Evolutionary conservation across 2,797 vertebrate genomes (phyloP).

Genomic region (Melanotaenia trifasciata): DNA sequence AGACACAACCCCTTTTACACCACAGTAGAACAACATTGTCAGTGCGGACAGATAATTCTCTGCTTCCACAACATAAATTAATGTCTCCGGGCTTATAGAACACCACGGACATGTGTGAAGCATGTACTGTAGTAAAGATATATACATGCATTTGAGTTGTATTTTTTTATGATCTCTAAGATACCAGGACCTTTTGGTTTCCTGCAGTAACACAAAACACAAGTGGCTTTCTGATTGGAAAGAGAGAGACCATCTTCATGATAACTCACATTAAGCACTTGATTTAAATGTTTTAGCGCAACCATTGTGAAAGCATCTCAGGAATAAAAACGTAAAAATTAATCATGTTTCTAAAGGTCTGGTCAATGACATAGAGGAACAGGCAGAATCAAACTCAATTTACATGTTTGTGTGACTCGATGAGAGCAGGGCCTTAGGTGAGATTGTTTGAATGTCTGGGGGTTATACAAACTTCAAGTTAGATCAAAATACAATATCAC

Average conservation of each 20-base stretch:
- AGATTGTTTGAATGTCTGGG: background rate
- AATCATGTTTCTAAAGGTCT: background rate
- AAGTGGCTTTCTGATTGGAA: background rate
- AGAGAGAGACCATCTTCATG: background rate
- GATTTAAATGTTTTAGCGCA: constrained; percentile 5
- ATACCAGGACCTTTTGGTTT: background rate
- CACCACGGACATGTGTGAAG: constrained; percentile 1
- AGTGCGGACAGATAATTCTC: constrained; percentile 32
- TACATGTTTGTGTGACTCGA: background rate
- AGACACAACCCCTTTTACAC: constrained; percentile 66
- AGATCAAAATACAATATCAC: background rate
- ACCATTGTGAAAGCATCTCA: background rate
- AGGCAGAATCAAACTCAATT: background rate
- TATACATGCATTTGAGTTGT: background rate
- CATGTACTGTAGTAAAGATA: background rate
- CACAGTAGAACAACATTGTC: constrained; percentile 66
- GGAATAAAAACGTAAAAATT: constrained; percentile 7
- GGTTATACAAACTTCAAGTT: background rate
- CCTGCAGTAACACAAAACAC: background rate
- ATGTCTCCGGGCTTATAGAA: constrained; percentile 21
- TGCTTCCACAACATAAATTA: constrained; percentile 39
- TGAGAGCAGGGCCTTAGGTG: background rate
- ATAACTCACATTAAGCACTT: background rate
- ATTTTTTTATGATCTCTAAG: background rate
- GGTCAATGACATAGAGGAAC: background rate